Percentiles rank a stretch among this genome's conserved stretches.
Evolutionary conservation across 2,797 vertebrate species (phyloP).

Genomic region (Forpus xanthops): DNA sequence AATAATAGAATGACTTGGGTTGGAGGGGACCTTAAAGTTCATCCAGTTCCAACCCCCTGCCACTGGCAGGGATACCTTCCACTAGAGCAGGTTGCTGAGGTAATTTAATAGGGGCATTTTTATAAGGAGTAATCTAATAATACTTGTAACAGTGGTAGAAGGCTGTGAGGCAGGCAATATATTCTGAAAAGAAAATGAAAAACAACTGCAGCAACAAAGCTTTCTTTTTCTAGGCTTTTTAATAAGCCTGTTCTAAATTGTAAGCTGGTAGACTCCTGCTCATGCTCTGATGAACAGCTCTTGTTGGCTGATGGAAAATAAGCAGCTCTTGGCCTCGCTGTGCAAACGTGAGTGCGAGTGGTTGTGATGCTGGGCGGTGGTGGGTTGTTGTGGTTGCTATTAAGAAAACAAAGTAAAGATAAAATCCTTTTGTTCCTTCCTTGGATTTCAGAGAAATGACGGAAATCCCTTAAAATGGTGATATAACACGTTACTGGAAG

Average conservation of each 20-base stretch:
- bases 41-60: not conserved
- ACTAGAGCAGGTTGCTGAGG: not conserved
- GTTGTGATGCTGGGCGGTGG: not conserved
- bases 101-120: not conserved
- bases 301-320: not conserved
- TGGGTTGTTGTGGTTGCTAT: not conserved
- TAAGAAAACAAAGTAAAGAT: not conserved
- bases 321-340: not conserved
- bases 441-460: not conserved
- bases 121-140: not conserved
- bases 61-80: not conserved
- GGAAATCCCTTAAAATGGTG: not conserved
- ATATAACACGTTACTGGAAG: not conserved
- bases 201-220: not conserved
- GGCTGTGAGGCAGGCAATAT: not conserved
- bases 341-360: not conserved
- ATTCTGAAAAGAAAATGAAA: not conserved
- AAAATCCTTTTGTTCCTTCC: not conserved
- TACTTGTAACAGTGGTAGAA: not conserved
- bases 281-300: not conserved
- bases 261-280: not conserved
- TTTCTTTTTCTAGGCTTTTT: not conserved
- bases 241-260: not conserved
- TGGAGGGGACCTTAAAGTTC: not conserved
- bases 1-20: not conserved